Conservation (phyloP, 2,113 vertebrate species). For the Pelusios castaneus region DNA sequence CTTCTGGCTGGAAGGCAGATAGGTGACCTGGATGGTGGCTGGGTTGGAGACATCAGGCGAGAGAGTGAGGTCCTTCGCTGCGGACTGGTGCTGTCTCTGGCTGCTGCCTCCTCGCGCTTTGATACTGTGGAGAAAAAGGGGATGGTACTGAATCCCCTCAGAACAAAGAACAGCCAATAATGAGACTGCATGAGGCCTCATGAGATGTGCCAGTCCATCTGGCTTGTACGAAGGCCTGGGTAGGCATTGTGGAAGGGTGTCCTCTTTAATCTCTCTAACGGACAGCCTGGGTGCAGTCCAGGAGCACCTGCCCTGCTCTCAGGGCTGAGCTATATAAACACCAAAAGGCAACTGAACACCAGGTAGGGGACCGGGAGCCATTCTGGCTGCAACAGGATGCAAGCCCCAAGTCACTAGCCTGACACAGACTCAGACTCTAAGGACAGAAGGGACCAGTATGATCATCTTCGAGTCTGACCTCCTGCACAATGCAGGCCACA, state of each 20-base stretch:
- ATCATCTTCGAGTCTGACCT: too few relatives aligned
- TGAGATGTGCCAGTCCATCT: background rate
- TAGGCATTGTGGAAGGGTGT: background rate
- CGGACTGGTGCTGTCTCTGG: constrained; percentile 88
- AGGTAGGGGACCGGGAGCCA: background rate
- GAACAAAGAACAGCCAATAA: accelerated
- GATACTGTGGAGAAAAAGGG: constrained; percentile 57
- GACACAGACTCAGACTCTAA: too few relatives aligned
- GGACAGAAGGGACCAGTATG: too few relatives aligned
- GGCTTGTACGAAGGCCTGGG: background rate
- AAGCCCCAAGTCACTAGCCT: background rate
- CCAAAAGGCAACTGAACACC: background rate
- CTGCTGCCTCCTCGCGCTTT: constrained; percentile 75
- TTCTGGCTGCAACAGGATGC: background rate
- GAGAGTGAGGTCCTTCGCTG: constrained; percentile 91
- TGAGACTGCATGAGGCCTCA: background rate
- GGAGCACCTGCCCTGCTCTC: background rate
- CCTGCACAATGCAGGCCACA: too few relatives aligned
- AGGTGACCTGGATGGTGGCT: constrained; percentile 90
- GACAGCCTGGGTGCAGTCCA: background rate
- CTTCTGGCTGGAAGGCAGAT: constrained; percentile 90
- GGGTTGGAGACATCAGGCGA: constrained; percentile 75
- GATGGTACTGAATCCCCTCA: accelerated
- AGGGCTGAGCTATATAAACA: background rate
- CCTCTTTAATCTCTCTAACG: too few relatives aligned